These are phyloP conservation scores for Reticulitermes lucifugus DNA, from an alignment of 2,888 invertebrate species.

Conservation along the genomic window DNA sequence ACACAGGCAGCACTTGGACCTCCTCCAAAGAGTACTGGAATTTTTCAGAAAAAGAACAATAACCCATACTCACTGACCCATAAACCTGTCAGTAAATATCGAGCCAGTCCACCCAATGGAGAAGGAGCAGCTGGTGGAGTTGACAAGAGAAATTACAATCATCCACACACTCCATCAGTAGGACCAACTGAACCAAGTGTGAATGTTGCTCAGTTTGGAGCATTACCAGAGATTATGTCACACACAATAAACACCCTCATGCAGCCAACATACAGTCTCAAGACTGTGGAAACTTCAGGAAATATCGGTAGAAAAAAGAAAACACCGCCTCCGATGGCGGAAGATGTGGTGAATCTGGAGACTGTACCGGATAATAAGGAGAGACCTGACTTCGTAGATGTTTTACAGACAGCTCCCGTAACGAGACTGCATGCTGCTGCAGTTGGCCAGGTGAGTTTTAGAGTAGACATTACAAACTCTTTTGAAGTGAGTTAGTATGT, in stretches of 20 bases:
- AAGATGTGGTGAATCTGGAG: constrained; percentile 68
- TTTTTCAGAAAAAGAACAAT: neutral
- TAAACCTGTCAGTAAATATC: constrained; percentile 2
- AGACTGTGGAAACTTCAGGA: neutral
- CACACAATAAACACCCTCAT: constrained; percentile 9
- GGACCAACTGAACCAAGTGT: neutral
- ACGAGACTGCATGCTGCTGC: constrained; percentile 37
- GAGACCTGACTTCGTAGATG: constrained; percentile 63
- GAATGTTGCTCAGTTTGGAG: neutral
- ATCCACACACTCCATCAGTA: neutral
- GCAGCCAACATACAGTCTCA: constrained; percentile 13
- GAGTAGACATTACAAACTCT: neutral
- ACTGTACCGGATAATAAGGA: constrained; percentile 77
- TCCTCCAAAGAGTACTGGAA: constrained; percentile 65
- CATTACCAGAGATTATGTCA: constrained; percentile 8
- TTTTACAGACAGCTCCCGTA: constrained; percentile 22
- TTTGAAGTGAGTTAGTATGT: no score
- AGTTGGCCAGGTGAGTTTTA: constrained; percentile 47
- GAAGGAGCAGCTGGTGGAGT: constrained; percentile 13
- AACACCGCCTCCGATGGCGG: constrained; percentile 29
- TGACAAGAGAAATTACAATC: constrained; percentile 17
- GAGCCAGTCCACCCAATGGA: neutral
- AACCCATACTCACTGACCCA: constrained; percentile 6
- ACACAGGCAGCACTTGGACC: constrained; percentile 57
- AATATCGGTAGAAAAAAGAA: neutral